Conservation (phyloP, 2,113 vertebrate genomes). For the Otolemur garnettii region DNA sequence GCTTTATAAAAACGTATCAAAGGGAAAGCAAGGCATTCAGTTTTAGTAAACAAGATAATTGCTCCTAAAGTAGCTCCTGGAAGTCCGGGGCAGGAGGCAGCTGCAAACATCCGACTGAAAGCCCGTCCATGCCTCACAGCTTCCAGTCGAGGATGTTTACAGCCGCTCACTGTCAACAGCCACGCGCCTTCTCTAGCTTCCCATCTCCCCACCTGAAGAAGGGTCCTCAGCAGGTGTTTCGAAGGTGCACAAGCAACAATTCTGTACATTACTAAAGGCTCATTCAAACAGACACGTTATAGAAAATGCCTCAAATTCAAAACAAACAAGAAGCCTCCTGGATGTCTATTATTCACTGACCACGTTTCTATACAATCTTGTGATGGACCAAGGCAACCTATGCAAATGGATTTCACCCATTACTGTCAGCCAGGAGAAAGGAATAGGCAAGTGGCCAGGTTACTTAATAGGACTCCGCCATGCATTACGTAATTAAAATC, state of each 20-base stretch:
- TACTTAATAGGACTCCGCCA: constrained; percentile 11
- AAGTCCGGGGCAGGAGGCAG: constrained; percentile 96
- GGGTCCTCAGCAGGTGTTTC: constrained; percentile 75
- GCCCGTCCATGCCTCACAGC: constrained; percentile 93
- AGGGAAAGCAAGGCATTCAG: constrained; percentile 68
- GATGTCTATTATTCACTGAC: constrained; percentile 12
- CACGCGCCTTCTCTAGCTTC: constrained; percentile 80
- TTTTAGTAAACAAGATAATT: constrained; percentile 71
- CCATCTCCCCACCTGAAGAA: constrained; percentile 80
- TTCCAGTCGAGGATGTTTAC: constrained; percentile 99
- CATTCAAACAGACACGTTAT: constrained; percentile 15
- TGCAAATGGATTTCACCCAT: neutral
- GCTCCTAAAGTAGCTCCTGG: constrained; percentile 83
- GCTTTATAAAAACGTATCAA: constrained; percentile 39
- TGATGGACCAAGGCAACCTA: neutral
- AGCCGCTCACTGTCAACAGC: constrained; percentile 93
- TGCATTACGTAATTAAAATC: constrained; percentile 47
- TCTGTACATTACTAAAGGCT: constrained; percentile 19
- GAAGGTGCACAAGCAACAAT: constrained; percentile 14
- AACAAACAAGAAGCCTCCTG: constrained; percentile 16
- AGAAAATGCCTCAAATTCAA: constrained; percentile 53
- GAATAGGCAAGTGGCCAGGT: constrained; percentile 15
- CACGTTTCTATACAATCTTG: neutral
- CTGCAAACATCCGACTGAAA: constrained; percentile 99
- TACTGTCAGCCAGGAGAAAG: constrained; percentile 32